Percentiles rank a stretch among this genome's conserved stretches.
Conservation (phyloP, 2,113 vertebrate species). For the Malaclemys terrapin region DNA sequence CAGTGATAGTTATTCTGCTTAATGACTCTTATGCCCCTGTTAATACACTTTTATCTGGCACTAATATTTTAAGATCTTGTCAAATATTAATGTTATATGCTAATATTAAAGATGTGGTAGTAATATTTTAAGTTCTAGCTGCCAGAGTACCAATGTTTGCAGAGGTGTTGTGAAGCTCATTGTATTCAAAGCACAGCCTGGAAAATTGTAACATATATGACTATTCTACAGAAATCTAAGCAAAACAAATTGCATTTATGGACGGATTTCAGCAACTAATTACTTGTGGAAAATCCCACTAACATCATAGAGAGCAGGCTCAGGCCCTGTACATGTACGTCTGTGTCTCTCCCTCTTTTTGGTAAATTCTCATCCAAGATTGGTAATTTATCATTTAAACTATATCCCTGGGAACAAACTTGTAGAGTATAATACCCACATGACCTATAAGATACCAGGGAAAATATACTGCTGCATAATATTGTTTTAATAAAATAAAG, state of each 20-base stretch:
- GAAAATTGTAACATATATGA: neutral
- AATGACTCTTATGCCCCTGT: constrained; percentile 66
- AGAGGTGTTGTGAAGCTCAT: constrained; percentile 36
- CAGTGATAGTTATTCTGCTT: constrained; percentile 50
- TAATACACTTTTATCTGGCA: constrained; percentile 67
- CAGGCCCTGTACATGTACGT: neutral
- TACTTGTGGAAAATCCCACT: constrained; percentile 16
- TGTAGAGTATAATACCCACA: neutral
- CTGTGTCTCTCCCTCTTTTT: neutral
- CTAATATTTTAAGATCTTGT: constrained; percentile 71
- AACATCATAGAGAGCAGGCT: neutral
- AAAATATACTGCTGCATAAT: neutral
- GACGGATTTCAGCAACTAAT: neutral
- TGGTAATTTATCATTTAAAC: neutral
- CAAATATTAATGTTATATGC: constrained; percentile 69
- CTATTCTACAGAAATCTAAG: neutral
- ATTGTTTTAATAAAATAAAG: constrained; percentile 25
- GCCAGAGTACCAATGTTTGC: constrained; percentile 5
- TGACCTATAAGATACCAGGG: neutral
- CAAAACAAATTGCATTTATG: constrained; percentile 10
- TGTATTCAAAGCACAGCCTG: neutral
- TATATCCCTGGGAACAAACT: neutral
- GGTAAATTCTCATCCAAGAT: neutral
- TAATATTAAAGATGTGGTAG: constrained; percentile 54
- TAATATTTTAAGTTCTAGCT: constrained; percentile 62